Conservation (phyloP, 1,140 invertebrate genomes). For the Ceratina australensis region DNA sequence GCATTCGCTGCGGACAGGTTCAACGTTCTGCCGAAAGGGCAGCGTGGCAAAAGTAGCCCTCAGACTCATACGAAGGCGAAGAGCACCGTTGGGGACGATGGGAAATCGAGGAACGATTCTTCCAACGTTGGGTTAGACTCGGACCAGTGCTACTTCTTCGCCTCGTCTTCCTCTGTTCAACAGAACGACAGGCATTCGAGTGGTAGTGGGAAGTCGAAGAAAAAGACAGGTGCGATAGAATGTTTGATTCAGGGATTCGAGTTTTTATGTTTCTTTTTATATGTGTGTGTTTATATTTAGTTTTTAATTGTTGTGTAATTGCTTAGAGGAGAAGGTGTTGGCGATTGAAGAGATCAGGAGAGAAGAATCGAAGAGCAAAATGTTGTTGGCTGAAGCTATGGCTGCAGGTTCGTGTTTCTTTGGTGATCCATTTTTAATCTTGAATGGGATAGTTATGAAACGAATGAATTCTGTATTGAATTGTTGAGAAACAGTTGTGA, state of each 20-base stretch:
- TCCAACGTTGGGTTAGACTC: constrained; percentile 53
- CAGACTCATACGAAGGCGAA: constrained; percentile 38
- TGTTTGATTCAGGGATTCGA: no score
- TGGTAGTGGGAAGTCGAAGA: constrained; percentile 48
- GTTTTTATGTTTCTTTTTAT: no score
- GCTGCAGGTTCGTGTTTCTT: constrained; percentile 58
- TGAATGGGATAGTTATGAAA: no score
- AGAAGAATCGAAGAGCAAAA: constrained; percentile 74
- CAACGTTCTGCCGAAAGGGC: constrained; percentile 64
- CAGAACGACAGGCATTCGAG: constrained; percentile 29
- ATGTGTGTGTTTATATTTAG: no score
- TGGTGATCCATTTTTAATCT: not conserved
- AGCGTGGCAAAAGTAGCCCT: constrained; percentile 51
- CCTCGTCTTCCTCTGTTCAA: constrained; percentile 21
- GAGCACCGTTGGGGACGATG: constrained; percentile 42
- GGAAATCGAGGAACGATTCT: constrained; percentile 48
- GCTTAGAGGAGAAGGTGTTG: constrained; percentile 70
- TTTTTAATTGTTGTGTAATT: constrained; percentile 4
- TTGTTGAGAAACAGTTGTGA: no score
- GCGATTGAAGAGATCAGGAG: constrained; percentile 78
- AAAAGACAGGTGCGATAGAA: constrained; percentile 53
- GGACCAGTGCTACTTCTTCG: constrained; percentile 16
- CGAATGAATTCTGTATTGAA: no score
- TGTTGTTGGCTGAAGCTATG: constrained; percentile 70
- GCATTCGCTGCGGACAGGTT: constrained; percentile 78